Evolutionary conservation across 2,113 vertebrate genomes (phyloP).

Genomic region (Apaloderma vittatum): DNA sequence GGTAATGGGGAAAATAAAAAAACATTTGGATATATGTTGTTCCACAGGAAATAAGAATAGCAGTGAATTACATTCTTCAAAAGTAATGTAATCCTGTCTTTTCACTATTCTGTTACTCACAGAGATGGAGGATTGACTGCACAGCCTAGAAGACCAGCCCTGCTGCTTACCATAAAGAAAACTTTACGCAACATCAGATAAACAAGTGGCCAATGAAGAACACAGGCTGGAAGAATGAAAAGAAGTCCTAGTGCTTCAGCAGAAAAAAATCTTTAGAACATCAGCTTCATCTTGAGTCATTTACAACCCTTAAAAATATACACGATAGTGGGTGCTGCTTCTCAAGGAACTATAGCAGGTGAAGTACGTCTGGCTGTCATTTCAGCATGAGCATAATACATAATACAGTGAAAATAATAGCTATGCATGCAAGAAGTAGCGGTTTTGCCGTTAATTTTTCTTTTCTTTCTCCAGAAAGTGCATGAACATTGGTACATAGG

Average conservation of each 20-base stretch:
- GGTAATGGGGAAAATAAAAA: neutral
- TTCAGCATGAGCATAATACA: neutral
- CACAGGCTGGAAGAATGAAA: neutral
- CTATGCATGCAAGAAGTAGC: neutral
- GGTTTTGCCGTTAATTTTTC: accelerated
- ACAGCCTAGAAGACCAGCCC: neutral
- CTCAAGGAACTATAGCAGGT: neutral
- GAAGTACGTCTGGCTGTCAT: neutral
- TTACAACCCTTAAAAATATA: neutral
- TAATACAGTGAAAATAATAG: neutral
- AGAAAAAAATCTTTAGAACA: neutral
- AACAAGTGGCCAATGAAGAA: neutral
- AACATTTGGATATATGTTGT: neutral
- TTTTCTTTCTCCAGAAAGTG: neutral
- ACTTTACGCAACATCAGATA: neutral
- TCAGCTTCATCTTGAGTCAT: neutral
- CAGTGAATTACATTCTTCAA: neutral
- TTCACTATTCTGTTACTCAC: neutral
- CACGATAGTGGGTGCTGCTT: accelerated
- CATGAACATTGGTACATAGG: neutral
- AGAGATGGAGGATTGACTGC: neutral
- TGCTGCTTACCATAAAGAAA: neutral
- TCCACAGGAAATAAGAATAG: neutral
- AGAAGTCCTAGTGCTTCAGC: neutral
- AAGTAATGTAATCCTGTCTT: neutral